A percentile compares a stretch with the other conserved stretches of the same genome.
Evolutionary conservation across 2,888 invertebrate genomes (phyloP).

Genomic region (Lepidocyrtinus sp.): DNA sequence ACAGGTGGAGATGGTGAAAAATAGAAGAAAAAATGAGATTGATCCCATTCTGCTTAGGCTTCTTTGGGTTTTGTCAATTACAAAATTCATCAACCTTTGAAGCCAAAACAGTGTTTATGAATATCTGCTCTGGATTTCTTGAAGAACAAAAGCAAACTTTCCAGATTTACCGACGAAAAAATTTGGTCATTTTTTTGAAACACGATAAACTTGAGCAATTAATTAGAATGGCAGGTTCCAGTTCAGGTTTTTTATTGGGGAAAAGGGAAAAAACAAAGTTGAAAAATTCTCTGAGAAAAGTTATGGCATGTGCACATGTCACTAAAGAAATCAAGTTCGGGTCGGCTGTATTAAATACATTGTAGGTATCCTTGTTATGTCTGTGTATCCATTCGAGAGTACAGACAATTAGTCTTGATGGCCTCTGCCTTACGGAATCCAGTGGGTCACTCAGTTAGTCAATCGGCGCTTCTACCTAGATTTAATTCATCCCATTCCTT

Average conservation of each 20-base stretch:
- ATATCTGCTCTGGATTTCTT: conserved; percentile 33
- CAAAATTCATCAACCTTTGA: neutral
- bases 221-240: conserved; percentile 58
- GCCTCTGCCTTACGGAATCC: conserved; percentile 37
- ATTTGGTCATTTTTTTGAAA: neutral
- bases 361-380: conserved; percentile 46
- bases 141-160: conserved; percentile 13
- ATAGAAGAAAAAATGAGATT: neutral
- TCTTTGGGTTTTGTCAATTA: conserved; percentile 1
- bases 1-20: neutral
- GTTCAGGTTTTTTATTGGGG: conserved; percentile 40
- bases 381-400: neutral
- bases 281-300: conserved; percentile 39
- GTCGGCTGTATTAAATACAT: conserved; percentile 16
- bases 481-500: conserved; percentile 13
- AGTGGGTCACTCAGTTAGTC: conserved; percentile 59
- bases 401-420: conserved; percentile 46
- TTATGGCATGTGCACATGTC: conserved; percentile 61
- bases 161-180: conserved; percentile 8
- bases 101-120: conserved; percentile 14
- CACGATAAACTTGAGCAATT: conserved; percentile 54
- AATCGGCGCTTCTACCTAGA: conserved; percentile 30
- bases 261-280: conserved; percentile 36
- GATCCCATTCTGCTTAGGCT: conserved; percentile 5
- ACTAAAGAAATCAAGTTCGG: conserved; percentile 47